Percentiles rank a stretch among this genome's conserved stretches.
Conservation (phyloP, 2,113 vertebrate genomes). For the Fregata magnificens region DNA sequence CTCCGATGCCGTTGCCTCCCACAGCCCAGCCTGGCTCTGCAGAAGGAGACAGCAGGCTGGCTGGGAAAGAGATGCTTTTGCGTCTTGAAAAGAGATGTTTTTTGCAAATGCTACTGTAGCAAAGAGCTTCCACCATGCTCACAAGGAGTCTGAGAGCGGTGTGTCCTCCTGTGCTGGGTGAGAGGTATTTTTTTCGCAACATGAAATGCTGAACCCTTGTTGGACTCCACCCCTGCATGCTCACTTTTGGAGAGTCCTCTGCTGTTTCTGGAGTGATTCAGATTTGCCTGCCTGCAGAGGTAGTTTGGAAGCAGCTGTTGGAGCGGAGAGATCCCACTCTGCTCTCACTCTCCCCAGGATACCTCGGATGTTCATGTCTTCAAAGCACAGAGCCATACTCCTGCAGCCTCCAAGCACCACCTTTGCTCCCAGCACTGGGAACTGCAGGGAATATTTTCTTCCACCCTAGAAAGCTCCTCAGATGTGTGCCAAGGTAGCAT, state of each 20-base stretch:
- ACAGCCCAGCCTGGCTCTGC: background rate
- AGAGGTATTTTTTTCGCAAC: background rate
- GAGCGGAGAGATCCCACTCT: background rate
- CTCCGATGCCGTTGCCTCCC: background rate
- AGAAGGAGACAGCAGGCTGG: background rate
- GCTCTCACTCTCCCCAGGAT: background rate
- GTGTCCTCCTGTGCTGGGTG: background rate
- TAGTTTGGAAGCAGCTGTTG: background rate
- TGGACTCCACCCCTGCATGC: background rate
- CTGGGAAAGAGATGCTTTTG: background rate
- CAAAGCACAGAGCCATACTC: background rate
- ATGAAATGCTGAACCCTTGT: background rate
- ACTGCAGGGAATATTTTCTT: background rate
- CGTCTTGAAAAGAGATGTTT: background rate
- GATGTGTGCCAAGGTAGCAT: background rate
- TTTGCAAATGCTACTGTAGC: background rate
- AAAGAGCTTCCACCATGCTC: background rate
- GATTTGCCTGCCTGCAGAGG: background rate
- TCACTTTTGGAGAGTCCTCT: background rate
- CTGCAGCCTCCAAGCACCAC: background rate
- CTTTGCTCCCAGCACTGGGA: background rate
- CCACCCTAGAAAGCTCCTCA: background rate
- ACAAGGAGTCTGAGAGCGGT: background rate
- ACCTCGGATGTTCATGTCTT: background rate
- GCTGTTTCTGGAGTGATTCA: background rate